A percentile compares a stretch with the other conserved stretches of the same genome.
Conservation (phyloP, 2,888 invertebrate genomes). For the Sacculina carcini region DNA sequence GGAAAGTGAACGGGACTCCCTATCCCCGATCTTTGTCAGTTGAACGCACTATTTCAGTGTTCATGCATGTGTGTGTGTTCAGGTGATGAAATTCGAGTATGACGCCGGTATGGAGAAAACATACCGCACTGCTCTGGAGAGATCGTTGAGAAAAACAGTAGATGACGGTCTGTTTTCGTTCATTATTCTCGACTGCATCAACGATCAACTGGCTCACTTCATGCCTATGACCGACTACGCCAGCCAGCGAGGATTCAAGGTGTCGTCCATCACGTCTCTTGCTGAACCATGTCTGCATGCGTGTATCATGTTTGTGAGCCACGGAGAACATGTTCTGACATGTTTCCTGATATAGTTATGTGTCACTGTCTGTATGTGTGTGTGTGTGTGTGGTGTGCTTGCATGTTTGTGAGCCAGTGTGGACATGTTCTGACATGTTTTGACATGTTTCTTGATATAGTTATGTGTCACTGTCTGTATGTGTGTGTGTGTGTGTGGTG, state of each 20-base stretch:
- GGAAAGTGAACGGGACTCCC: too few species aligned
- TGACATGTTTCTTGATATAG: neutral
- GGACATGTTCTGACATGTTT: slow-evolving; percentile 2
- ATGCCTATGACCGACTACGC: slow-evolving; percentile 70
- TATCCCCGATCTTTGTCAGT: too few species aligned
- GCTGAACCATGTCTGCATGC: neutral
- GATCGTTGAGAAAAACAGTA: slow-evolving; percentile 69
- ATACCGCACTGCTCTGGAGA: slow-evolving; percentile 52
- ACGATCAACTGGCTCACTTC: slow-evolving; percentile 50
- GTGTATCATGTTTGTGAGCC: neutral
- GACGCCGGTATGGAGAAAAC: slow-evolving; percentile 54
- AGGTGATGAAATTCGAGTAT: slow-evolving; percentile 64
- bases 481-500: neutral
- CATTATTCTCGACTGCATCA: slow-evolving; percentile 72
- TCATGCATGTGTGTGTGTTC: too few species aligned
- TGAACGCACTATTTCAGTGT: too few species aligned
- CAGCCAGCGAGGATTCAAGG: slow-evolving; percentile 59
- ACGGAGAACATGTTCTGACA: neutral
- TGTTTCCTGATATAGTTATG: slow-evolving; percentile 3
- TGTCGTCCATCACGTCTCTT: neutral
- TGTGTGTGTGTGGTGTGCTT: slow-evolving; percentile 13
- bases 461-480: slow-evolving; percentile 4
- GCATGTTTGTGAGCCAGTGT: neutral
- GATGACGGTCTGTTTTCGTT: slow-evolving; percentile 74
- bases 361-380: neutral